Percentiles rank a stretch among this genome's conserved stretches.
These are phyloP conservation scores for Bradynema listronoti DNA, from an alignment of 1,140 invertebrate genomes.

Conservation along the genomic window DNA sequence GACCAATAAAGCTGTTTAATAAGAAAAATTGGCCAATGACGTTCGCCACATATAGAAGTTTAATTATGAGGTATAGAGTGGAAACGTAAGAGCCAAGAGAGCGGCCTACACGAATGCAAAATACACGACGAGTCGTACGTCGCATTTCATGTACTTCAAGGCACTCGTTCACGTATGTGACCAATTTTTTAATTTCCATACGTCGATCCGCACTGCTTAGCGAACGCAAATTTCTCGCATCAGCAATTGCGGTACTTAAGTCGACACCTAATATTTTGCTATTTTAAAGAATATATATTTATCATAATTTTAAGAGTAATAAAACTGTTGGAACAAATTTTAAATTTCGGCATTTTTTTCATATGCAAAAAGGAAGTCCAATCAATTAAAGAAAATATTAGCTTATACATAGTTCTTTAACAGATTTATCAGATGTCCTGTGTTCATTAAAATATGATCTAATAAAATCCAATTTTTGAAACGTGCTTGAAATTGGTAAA, in stretches of 20 bases:
- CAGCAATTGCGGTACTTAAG: conserved; percentile 42
- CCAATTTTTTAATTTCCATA: conserved; percentile 40
- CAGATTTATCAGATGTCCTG: no score
- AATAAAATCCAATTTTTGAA: no score
- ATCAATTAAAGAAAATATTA: no score
- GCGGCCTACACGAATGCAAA: conserved; percentile 55
- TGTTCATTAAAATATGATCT: no score
- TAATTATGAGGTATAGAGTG: conserved; percentile 62
- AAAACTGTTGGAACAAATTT: no score
- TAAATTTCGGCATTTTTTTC: no score
- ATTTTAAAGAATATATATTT: no score
- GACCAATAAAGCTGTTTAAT: conserved; percentile 61
- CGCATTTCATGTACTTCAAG: conserved; percentile 42
- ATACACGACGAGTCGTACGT: conserved; percentile 19
- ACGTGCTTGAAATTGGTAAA: no score
- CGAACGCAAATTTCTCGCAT: conserved; percentile 44
- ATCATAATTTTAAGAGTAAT: no score
- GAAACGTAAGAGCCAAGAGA: conserved; percentile 62
- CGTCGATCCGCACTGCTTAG: conserved; percentile 31
- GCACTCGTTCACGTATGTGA: conserved; percentile 43
- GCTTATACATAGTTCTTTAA: no score
- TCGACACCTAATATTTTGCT: no score
- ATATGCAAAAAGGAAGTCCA: no score
- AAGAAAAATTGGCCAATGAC: conserved; percentile 61
- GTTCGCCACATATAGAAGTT: conserved; percentile 61